phyloP scores from a whole-genome alignment of 2,113 vertebrate species.

The Scolopax mira region DNA sequence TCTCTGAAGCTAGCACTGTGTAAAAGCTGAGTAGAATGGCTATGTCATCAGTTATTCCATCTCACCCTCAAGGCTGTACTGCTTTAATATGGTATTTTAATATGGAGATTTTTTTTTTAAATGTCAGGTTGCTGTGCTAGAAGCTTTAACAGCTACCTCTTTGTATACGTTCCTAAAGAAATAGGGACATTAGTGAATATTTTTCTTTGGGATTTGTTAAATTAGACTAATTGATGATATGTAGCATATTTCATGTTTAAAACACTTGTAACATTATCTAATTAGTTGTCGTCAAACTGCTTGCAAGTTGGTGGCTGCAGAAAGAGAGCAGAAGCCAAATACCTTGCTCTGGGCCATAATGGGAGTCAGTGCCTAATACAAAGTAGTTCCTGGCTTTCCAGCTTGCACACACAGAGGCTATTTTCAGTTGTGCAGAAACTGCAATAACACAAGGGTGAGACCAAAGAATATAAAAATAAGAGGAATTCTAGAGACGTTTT shows the following conservation, averaged over 20 bases:
- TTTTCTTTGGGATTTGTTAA: neutral
- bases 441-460: neutral
- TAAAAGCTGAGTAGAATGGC: neutral
- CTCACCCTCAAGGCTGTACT: neutral
- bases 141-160: neutral
- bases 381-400: neutral
- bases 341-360: neutral
- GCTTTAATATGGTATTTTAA: neutral
- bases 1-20: neutral
- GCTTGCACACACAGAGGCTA: neutral
- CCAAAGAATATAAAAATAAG: neutral
- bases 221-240: neutral
- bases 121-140: neutral
- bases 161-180: neutral
- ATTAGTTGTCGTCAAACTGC: neutral
- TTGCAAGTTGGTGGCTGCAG: neutral
- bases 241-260: neutral
- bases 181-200: neutral
- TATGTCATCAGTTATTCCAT: neutral
- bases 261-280: neutral
- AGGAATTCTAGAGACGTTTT: neutral
- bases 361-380: neutral
- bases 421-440: neutral
- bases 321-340: neutral
- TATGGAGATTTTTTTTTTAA: neutral